Conservation (phyloP, 2,113 vertebrate species). For the Bos indicus region DNA sequence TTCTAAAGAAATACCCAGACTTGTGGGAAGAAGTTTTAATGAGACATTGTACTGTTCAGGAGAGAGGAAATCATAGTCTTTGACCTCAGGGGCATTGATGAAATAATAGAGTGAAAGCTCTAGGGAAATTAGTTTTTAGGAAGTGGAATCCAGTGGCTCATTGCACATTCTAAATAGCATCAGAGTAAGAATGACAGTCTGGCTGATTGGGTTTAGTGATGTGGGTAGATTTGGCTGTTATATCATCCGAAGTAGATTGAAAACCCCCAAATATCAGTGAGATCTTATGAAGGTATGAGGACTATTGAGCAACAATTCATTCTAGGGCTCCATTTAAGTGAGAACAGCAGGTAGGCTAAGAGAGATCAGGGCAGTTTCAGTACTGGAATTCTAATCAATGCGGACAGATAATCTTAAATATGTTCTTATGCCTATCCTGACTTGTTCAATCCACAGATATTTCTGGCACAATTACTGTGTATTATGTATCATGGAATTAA, state of each 20-base stretch:
- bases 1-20: slow-evolving; percentile 49
- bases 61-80: slow-evolving; percentile 60
- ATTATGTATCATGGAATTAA: background rate
- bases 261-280: background rate
- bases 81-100: slow-evolving; percentile 62
- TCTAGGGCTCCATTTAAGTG: background rate
- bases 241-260: slow-evolving; percentile 16
- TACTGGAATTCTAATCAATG: background rate
- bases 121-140: slow-evolving; percentile 71
- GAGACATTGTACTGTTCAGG: slow-evolving; percentile 46
- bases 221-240: slow-evolving; percentile 46
- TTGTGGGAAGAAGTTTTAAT: slow-evolving; percentile 65
- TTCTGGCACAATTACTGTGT: background rate
- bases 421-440: background rate
- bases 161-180: slow-evolving; percentile 66
- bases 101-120: slow-evolving; percentile 68
- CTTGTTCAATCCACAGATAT: background rate
- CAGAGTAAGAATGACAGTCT: slow-evolving; percentile 49
- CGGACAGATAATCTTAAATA: background rate
- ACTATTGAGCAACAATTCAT: background rate
- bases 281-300: background rate
- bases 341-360: background rate
- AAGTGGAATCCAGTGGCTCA: slow-evolving; percentile 59
- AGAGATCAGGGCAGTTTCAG: background rate
- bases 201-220: slow-evolving; percentile 61